phyloP scores from a whole-genome alignment of 2,888 invertebrate species.

The Tridacna gigas region DNA sequence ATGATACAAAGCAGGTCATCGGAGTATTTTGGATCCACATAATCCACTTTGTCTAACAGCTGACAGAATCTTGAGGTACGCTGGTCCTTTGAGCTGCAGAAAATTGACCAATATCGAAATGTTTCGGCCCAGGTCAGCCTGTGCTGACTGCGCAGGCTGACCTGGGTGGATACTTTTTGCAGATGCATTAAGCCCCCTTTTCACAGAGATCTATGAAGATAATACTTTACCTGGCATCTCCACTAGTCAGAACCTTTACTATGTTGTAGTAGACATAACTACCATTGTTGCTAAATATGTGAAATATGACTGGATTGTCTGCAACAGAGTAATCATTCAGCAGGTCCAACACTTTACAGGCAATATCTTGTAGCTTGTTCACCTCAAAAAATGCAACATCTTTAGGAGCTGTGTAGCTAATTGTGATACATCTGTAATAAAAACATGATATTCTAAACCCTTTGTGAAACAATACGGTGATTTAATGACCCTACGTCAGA shows the following conservation, averaged over 20 bases:
- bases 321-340: constrained; percentile 89
- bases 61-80: too few relatives aligned
- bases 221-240: constrained; percentile 50
- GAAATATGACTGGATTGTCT: constrained; percentile 90
- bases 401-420: constrained; percentile 90
- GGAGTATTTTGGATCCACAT: too few relatives aligned
- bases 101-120: too few relatives aligned
- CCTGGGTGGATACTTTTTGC: too few relatives aligned
- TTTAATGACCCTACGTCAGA: too few relatives aligned
- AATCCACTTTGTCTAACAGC: too few relatives aligned
- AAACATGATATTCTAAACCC: background rate
- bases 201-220: too few relatives aligned
- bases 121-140: too few relatives aligned
- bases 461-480: background rate
- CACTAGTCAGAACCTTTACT: constrained; percentile 86
- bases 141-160: too few relatives aligned
- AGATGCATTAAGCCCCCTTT: too few relatives aligned
- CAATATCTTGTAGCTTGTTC: constrained; percentile 88
- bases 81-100: too few relatives aligned
- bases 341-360: constrained; percentile 88
- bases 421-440: constrained; percentile 88
- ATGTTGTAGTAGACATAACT: constrained; percentile 90
- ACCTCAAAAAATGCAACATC: constrained; percentile 89
- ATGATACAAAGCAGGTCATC: too few relatives aligned
- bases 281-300: constrained; percentile 92